Conservation (phyloP, 2,113 vertebrate species). For the Microcebus ravelobensis region DNA sequence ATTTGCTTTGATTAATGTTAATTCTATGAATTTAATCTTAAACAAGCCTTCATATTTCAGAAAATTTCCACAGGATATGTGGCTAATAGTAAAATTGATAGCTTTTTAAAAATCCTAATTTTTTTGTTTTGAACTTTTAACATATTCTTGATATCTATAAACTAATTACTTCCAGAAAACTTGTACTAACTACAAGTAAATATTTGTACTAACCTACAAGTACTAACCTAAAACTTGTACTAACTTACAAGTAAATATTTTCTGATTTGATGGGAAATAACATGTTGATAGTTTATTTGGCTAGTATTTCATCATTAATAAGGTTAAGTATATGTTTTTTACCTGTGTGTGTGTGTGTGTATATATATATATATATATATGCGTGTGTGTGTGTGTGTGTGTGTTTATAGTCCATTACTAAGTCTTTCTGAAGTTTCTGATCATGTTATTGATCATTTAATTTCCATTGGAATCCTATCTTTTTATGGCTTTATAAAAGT, state of each 20-base stretch:
- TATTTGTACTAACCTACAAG: neutral
- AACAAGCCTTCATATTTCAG: neutral
- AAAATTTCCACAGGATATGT: neutral
- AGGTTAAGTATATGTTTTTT: neutral
- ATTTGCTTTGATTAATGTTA: neutral
- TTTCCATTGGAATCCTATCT: neutral
- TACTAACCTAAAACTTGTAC: neutral
- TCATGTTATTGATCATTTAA: neutral
- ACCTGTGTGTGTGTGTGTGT: neutral
- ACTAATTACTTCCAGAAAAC: neutral
- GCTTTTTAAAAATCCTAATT: neutral
- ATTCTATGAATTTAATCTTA: neutral
- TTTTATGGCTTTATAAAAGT: neutral
- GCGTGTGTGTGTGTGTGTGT: neutral
- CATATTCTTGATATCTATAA: neutral
- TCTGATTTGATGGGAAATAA: neutral
- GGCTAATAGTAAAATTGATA: neutral
- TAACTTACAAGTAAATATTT: neutral
- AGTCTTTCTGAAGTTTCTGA: neutral
- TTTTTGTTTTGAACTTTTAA: neutral
- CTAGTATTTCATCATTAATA: neutral
- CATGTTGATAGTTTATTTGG: neutral
- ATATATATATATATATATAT: neutral
- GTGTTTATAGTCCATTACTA: neutral
- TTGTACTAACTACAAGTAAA: neutral